A percentile compares a stretch with the other conserved stretches of the same genome.
Conservation (phyloP, 2,113 vertebrate genomes). For the Psammodynastes pulverulentus region DNA sequence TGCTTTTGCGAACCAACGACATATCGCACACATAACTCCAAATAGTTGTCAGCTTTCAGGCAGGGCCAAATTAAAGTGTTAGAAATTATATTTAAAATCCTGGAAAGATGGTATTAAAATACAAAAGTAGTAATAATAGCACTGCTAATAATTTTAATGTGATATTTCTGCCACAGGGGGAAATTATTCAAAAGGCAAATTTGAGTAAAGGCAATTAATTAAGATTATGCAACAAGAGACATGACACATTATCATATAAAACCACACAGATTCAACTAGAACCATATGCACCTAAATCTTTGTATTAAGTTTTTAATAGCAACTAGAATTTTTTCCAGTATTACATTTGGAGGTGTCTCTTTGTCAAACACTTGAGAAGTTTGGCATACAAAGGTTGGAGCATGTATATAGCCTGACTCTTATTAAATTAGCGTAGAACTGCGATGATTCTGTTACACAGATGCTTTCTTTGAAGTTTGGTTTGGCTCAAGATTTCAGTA, state of each 20-base stretch:
- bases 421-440: constrained; percentile 62
- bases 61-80: background rate
- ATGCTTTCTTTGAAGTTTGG: constrained; percentile 67
- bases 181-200: background rate
- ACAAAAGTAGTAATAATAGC: background rate
- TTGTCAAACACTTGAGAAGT: constrained; percentile 55
- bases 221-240: background rate
- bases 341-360: constrained; percentile 46
- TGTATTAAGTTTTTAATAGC: background rate
- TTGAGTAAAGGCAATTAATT: background rate
- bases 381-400: constrained; percentile 52
- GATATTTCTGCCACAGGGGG: background rate
- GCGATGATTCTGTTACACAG: constrained; percentile 63
- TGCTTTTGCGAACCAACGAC: background rate
- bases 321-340: constrained; percentile 51
- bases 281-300: background rate
- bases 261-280: background rate
- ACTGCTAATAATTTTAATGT: background rate
- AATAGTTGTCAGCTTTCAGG: background rate
- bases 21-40: background rate
- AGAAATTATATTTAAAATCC: background rate
- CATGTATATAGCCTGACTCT: constrained; percentile 55
- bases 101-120: background rate
- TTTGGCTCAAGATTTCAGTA: constrained; percentile 46
- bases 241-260: background rate